These are phyloP conservation scores for Phalacrocorax pelagicus DNA, from an alignment of 2,113 vertebrate genomes.

Conservation along the genomic window DNA sequence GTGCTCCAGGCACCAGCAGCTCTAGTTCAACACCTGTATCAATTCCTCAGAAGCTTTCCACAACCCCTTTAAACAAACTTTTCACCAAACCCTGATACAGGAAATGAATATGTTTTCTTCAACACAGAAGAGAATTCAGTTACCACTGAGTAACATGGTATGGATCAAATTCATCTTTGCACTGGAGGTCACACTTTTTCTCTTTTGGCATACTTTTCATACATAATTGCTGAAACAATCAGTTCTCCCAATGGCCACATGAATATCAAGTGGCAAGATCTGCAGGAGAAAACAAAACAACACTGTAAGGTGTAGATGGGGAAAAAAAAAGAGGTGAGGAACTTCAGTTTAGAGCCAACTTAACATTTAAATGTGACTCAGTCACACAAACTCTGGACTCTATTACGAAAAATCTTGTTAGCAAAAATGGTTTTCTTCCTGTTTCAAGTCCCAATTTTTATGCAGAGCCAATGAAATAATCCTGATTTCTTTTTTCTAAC, in stretches of 20 bases:
- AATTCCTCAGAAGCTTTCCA: background rate
- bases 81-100: background rate
- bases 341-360: background rate
- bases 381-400: background rate
- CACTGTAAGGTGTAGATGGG: accelerated
- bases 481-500: background rate
- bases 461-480: background rate
- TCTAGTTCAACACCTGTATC: background rate
- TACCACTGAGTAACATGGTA: background rate
- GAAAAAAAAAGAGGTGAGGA: background rate
- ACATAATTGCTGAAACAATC: background rate
- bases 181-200: background rate
- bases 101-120: background rate
- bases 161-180: background rate
- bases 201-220: background rate
- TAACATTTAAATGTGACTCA: background rate
- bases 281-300: background rate
- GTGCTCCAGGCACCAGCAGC: background rate
- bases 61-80: background rate
- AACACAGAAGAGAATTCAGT: background rate
- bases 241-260: background rate
- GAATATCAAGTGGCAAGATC: background rate
- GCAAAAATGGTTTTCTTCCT: background rate
- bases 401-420: background rate
- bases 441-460: background rate